Evolutionary conservation across 35 echinoderm and acorn worm species (phyloP), one percentile per base, ranked within the genome.

Genomic region (Chiridota heheva): DNA sequence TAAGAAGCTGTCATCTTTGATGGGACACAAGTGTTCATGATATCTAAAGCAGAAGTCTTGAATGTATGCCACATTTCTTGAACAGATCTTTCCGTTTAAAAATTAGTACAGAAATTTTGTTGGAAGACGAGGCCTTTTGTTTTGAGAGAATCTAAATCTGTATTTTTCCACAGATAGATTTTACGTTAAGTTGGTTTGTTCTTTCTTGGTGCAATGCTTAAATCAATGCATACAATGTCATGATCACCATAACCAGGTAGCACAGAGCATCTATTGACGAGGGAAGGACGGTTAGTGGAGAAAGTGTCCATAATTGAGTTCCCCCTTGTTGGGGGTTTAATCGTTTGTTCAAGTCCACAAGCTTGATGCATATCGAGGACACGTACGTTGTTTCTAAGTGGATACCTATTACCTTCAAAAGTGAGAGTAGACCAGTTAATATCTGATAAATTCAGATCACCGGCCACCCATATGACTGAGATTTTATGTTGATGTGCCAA

Each of bases 1-100:
- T 35, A 18, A 26, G 77, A 67, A 39, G 77, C 64, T 66, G 77
- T 37, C 22, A 69, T 67, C 60, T 81, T 81, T n/a, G 63, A 45
- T 27, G 80, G 80, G 24, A 82, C 63, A 67, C 44, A 5, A 25
- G 42, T 46, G 18, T 73, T 32, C 13, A 82, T n/a, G 29, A 82
- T 28, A n/a, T 12, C 60, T 31, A 35, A 10, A 7, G 70, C 37
- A 18, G 30, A 10, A 39, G 37, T 17, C 40, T 72, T 72, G 32
- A 82, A 45, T n/a, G 42, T 38, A 17, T 10, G 6, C 80, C 80
- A 82, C 63, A 82, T 42, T 29, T 70, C 16, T 27, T 62, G 27
- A 80, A 80, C 53, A 38, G 76, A 45, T 22, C 53, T 80, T 1
- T 62, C 37, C 12, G 49, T 45, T 22, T 7, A 13, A 37, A 31